Evolutionary conservation across 1,140 invertebrate genomes (phyloP).

Genomic region (Adelges cooleyi): DNA sequence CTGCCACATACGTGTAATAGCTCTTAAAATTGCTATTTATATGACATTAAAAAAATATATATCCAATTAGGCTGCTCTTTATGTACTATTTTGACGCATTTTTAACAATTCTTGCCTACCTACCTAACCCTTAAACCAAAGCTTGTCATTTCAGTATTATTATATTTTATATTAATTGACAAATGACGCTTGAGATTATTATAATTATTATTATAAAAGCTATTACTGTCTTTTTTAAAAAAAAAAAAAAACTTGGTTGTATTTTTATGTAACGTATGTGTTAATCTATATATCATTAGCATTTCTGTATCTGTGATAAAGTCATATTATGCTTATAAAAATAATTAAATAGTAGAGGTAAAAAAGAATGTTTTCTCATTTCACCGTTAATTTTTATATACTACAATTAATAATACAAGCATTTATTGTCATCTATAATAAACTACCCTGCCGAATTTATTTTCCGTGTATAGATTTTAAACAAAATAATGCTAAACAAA

Average conservation of each 20-base stretch:
- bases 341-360: neutral
- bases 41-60: neutral
- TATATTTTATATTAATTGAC: constrained; percentile 6
- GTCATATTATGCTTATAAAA: neutral
- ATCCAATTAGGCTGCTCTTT: neutral
- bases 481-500: no score
- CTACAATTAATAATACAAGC: no score
- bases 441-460: no score
- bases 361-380: neutral
- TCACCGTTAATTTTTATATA: no score
- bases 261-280: constrained; percentile 25
- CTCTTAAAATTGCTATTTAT: neutral
- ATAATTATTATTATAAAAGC: neutral
- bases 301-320: constrained; percentile 23
- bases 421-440: no score
- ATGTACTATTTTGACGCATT: constrained; percentile 20
- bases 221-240: constrained; percentile 13
- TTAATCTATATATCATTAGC: constrained; percentile 18
- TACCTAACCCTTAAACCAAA: constrained; percentile 1
- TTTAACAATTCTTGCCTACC: constrained; percentile 5
- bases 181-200: neutral
- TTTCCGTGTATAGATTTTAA: no score
- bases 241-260: constrained; percentile 22
- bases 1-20: constrained; percentile 22
- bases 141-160: constrained; percentile 21